Conservation (phyloP, 2,888 invertebrate species). For the Stegana nigrithorax region DNA sequence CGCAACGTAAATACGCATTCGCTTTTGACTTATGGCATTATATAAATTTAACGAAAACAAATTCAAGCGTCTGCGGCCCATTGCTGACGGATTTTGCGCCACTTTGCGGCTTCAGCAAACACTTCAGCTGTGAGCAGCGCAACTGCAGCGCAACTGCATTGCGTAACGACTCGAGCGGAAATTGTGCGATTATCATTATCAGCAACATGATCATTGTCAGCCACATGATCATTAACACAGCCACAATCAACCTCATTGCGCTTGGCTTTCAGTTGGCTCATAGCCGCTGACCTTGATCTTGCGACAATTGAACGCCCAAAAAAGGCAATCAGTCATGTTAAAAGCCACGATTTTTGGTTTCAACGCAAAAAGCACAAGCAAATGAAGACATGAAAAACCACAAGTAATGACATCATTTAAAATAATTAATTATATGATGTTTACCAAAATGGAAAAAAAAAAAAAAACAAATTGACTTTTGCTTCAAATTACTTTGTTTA, state of each 20-base stretch:
- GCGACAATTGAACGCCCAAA: background rate
- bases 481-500: no score
- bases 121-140: no score
- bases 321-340: slow-evolving; percentile 19
- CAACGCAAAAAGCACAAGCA: background rate
- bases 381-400: slow-evolving; percentile 19
- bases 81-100: no score
- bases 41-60: slow-evolving; percentile 1
- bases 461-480: no score
- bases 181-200: background rate
- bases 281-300: slow-evolving; percentile 17
- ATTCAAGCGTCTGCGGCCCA: no score
- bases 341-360: background rate
- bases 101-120: no score
- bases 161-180: no score
- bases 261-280: background rate
- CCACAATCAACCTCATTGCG: background rate
- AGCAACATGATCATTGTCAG: background rate
- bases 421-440: slow-evolving; percentile 26
- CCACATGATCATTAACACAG: background rate
- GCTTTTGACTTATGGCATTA: background rate
- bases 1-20: slow-evolving; percentile 28
- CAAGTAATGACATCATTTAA: slow-evolving; percentile 32
- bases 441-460: no score
- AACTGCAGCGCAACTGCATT: background rate